These are phyloP conservation scores for Stegodyphus mimosarum DNA, from an alignment of 1,140 invertebrate genomes.

Conservation along the genomic window DNA sequence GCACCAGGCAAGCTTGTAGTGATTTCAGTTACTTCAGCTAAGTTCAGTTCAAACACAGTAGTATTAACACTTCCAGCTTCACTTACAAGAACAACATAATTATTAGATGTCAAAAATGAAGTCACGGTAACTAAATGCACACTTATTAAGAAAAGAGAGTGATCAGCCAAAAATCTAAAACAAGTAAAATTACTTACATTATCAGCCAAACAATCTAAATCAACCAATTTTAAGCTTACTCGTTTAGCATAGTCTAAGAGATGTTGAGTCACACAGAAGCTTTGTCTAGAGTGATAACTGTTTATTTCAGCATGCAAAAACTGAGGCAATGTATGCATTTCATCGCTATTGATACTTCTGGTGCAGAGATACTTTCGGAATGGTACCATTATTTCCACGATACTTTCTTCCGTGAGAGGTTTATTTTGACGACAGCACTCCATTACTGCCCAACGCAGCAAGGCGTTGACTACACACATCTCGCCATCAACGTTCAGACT, in stretches of 20 bases:
- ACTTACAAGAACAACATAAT: conserved; percentile 54
- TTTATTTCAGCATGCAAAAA: conserved; percentile 57
- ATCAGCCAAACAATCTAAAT: conserved; percentile 49
- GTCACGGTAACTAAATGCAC: conserved; percentile 51
- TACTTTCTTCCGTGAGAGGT: conserved; percentile 54
- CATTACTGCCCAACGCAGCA: conserved; percentile 58
- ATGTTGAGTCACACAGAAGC: conserved; percentile 52
- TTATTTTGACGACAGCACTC: conserved; percentile 58
- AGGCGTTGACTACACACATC: conserved; percentile 57
- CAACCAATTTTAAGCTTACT: conserved; percentile 42
- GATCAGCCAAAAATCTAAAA: conserved; percentile 45
- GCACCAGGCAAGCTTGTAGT: conserved; percentile 55
- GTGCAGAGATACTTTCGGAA: conserved; percentile 54
- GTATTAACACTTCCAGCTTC: conserved; percentile 35
- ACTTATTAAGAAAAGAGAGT: conserved; percentile 50
- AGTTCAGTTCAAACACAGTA: conserved; percentile 49
- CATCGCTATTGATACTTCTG: conserved; percentile 51
- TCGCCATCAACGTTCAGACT: conserved; percentile 53
- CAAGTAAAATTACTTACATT: conserved; percentile 56
- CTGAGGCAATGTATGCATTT: conserved; percentile 47
- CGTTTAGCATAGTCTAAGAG: conserved; percentile 53
- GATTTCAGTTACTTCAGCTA: conserved; percentile 56
- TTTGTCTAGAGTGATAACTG: conserved; percentile 55
- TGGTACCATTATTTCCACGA: conserved; percentile 51
- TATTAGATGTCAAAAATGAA: conserved; percentile 54